Conservation (phyloP, 2,113 vertebrate genomes). For the Podiceps cristatus region DNA sequence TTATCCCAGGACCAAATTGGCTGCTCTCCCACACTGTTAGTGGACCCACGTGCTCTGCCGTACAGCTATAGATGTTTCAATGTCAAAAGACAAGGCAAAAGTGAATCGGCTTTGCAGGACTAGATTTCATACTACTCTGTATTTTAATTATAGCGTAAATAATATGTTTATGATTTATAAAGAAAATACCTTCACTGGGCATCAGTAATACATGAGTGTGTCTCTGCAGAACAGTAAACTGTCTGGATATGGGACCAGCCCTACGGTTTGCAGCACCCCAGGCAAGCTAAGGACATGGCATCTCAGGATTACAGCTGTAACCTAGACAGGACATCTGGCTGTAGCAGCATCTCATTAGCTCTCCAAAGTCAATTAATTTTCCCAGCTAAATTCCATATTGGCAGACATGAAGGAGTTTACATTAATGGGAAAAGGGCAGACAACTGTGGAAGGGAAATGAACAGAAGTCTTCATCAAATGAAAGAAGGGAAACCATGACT, state of each 20-base stretch:
- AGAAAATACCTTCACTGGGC: neutral
- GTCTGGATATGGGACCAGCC: neutral
- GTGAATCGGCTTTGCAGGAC: neutral
- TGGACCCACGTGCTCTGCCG: neutral
- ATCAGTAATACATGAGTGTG: neutral
- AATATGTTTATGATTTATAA: neutral
- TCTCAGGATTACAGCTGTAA: neutral
- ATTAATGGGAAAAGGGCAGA: neutral
- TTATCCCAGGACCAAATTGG: conserved; percentile 11
- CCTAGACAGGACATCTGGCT: neutral
- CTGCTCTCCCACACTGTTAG: conserved; percentile 24
- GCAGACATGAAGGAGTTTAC: neutral
- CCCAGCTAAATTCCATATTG: neutral
- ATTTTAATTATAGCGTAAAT: neutral
- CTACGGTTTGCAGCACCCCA: neutral
- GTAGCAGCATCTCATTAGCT: neutral
- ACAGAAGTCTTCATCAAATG: neutral
- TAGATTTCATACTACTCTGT: neutral
- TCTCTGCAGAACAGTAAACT: neutral
- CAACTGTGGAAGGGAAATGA: neutral
- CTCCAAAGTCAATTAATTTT: neutral
- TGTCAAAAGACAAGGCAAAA: neutral
- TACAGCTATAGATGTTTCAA: neutral
- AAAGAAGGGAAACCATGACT: neutral
- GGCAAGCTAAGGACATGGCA: neutral